Conservation (phyloP, 2,797 vertebrate species). For the Thaleichthys pacificus region DNA sequence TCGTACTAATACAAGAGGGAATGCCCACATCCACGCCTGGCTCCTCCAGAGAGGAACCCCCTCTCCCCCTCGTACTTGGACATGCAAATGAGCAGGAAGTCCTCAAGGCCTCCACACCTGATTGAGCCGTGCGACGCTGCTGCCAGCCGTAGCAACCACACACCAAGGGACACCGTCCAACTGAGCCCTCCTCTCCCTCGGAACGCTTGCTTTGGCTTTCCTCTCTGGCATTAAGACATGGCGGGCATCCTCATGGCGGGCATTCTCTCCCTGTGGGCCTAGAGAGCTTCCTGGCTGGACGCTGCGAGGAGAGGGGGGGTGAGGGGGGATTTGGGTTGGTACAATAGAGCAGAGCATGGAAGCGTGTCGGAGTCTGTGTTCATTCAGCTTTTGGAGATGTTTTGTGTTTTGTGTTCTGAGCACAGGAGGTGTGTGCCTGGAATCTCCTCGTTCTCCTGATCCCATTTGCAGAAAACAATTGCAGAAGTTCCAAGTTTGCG, state of each 20-base stretch:
- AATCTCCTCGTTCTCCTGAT: constrained; percentile 66
- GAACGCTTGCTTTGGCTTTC: constrained; percentile 78
- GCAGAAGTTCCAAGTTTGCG: constrained; percentile 42
- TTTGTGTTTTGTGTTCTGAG: constrained; percentile 64
- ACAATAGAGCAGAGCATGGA: constrained; percentile 69
- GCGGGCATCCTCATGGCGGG: constrained; percentile 61
- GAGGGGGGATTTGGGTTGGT: constrained; percentile 66
- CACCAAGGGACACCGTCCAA: constrained; percentile 77
- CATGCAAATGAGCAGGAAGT: constrained; percentile 75
- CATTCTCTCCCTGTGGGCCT: constrained; percentile 67
- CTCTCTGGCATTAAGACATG: constrained; percentile 73
- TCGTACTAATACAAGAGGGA: constrained; percentile 75
- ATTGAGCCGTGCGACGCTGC: constrained; percentile 72
- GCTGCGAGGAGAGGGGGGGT: constrained; percentile 68
- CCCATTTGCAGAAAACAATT: constrained; percentile 64
- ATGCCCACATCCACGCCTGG: constrained; percentile 74
- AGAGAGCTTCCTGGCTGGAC: constrained; percentile 77
- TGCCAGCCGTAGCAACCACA: constrained; percentile 81
- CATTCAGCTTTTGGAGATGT: constrained; percentile 65
- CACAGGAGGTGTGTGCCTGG: constrained; percentile 32
- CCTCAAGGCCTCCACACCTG: constrained; percentile 74
- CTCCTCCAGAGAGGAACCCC: constrained; percentile 69
- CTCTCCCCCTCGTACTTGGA: constrained; percentile 74
- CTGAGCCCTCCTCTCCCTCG: constrained; percentile 78
- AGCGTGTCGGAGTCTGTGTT: constrained; percentile 64